phyloP scores from a whole-genome alignment of 2,113 vertebrate species.

The Phocoena sinus region DNA sequence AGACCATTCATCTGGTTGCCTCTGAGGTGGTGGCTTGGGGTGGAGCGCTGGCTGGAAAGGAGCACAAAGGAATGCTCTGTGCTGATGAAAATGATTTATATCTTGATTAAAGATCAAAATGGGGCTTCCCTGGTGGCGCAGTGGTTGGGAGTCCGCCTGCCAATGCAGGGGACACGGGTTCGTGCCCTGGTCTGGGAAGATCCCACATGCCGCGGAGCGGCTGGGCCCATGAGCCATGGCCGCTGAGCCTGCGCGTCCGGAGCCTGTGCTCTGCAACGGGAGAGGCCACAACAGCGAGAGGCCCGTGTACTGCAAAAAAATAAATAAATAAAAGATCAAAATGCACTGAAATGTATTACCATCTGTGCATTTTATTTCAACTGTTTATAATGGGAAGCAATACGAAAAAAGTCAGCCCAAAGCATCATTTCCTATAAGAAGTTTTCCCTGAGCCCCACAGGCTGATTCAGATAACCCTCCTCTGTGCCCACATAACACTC shows the following conservation, averaged over 20 bases:
- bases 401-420: neutral
- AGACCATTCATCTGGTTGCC: neutral
- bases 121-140: no score
- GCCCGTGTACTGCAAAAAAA: neutral
- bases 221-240: no score
- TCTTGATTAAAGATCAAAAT: neutral
- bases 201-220: no score
- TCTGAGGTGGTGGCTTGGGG: neutral
- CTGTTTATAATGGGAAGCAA: neutral
- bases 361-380: neutral
- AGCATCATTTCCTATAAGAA: neutral
- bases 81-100: neutral
- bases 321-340: neutral
- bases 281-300: no score
- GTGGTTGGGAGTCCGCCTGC: no score
- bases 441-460: neutral
- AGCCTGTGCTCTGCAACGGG: no score
- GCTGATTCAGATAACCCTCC: neutral
- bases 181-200: no score
- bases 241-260: rapidly evolving
- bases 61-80: neutral
- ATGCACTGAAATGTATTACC: neutral
- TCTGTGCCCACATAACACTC: neutral
- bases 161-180: no score
- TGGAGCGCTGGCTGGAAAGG: neutral